Evolutionary conservation across 2,113 vertebrate species (phyloP), one percentile per base, ranked within the genome.

Genomic region (Lycocorax pyrrhopterus): DNA sequence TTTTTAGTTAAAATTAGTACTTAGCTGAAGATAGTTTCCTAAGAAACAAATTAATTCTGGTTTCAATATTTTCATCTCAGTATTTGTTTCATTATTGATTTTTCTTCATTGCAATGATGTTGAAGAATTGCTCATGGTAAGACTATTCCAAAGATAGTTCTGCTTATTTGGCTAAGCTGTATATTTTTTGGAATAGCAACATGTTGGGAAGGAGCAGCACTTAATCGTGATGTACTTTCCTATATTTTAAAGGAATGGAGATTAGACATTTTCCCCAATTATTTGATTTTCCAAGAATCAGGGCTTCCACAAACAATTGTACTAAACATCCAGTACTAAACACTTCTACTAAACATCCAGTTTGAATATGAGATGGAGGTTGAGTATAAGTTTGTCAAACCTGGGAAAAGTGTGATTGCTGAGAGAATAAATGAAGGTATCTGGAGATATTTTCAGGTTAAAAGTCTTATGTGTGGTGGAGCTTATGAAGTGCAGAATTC

Each of bases 311-410:
- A 78, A 72, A 49, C 1, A 29, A 30, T 30, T 66, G 4, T 27
- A 39, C 23, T 60, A 39, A 60, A 39, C 59, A 60, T 6, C 59
- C 35, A 19, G 25, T 18, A 18, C 23, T 60, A 60, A 60, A 60
- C 35, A 60, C 16, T 83, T 49, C 23, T 67, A 58, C 20, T 44
- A 82, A 83, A 78, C 7, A 44, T 43, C 5, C 30, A 39, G 16
- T 71, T 52, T 79, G 27, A 86, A 62, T 71, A 23, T 23, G 15
- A 43, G 13, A 23, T 18, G 8, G 15, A 60, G 16, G 22, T 12
- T 74, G 29, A 1, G 0, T 16, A n/a, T 30, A 4, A 47, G 4
- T 1, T 1, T 19, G 15, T 56, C 30, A 74, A 46, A 29, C 22
- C 7, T 56, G 18, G 13, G 17, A 19, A 67, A 59, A 27, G 9